Evolutionary conservation across 2,113 vertebrate genomes (phyloP).

Genomic region (Corvus moneduloides): DNA sequence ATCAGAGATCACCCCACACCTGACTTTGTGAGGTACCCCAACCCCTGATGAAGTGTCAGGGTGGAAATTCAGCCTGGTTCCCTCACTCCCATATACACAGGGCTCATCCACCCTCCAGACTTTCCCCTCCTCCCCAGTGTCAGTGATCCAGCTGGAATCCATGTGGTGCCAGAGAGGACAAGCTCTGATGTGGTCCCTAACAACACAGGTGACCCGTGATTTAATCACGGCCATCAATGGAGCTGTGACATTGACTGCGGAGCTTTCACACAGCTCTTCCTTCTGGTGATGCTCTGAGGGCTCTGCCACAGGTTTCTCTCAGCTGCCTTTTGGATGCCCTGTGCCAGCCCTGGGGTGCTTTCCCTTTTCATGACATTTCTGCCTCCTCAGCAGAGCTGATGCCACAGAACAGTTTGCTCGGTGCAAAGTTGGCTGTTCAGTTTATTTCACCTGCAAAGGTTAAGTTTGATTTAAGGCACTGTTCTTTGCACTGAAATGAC

Average conservation of each 20-base stretch:
- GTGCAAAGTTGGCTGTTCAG: neutral
- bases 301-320: neutral
- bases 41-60: neutral
- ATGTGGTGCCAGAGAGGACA: neutral
- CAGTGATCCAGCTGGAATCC: neutral
- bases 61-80: neutral
- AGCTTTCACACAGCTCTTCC: neutral
- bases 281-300: neutral
- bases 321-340: neutral
- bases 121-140: fast-evolving
- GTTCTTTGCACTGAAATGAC: neutral
- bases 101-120: neutral
- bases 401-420: neutral
- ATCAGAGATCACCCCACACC: neutral
- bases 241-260: neutral
- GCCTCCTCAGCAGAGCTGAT: neutral
- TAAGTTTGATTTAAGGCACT: neutral
- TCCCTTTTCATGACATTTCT: neutral
- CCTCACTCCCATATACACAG: neutral
- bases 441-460: neutral
- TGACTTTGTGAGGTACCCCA: fast-evolving
- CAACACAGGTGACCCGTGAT: neutral
- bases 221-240: neutral
- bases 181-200: neutral
- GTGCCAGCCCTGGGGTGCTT: neutral